Base-by-base conservation (phyloP, 2,797 vertebrate genomes). In the Euphonia xanthogaster region DNA sequence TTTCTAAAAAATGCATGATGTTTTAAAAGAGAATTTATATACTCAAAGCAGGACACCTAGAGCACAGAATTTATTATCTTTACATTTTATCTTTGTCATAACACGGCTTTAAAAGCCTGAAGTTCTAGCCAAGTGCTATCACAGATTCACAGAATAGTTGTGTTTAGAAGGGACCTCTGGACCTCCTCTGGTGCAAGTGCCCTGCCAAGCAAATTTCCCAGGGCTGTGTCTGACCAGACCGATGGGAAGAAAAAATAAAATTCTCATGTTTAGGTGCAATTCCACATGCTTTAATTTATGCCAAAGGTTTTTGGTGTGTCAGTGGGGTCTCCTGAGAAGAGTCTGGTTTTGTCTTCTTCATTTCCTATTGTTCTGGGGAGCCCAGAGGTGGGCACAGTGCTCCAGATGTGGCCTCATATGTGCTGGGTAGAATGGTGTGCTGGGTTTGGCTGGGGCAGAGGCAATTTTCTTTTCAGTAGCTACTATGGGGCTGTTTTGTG, bases 1-100 rank as follows among this genome's bases (percentile, higher is more conserved):
- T 33, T 60, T 4, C 6, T 21, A 14, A 68, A 40, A 35, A 27
- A 21, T 7, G 9, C 0, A 1, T 61, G 2, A 19, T 12, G 4
- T 39, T 89, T 83, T 84, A 78, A 74, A 77, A 10, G 14, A 63
- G 22, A 61, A 31, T 74, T 66, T 74, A 21, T 37, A 14, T 71
- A 44, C 31, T 67, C 8, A 73, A 71, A 84, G 14, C 10, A 67
- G 25, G 40, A 51, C n/a, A 61, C 12, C 8, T 55, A 31, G 28
- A 51, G 28, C 10, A 83, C 9, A 58, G 10, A 51, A 63, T 71
- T 74, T 65, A 53, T 23, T 77, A 35, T 51, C 12, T 78, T 51
- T 45, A 30, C 3, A 14, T 67, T 78, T 91, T 67, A 3, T 45
- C 37, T 71, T 55, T 71, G 12, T 63, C 28, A 19, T 47, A 89